Percentiles rank a stretch among this genome's conserved stretches.
These are phyloP conservation scores for Sorex fumeus DNA, from an alignment of 2,113 vertebrate species.

Conservation along the genomic window DNA sequence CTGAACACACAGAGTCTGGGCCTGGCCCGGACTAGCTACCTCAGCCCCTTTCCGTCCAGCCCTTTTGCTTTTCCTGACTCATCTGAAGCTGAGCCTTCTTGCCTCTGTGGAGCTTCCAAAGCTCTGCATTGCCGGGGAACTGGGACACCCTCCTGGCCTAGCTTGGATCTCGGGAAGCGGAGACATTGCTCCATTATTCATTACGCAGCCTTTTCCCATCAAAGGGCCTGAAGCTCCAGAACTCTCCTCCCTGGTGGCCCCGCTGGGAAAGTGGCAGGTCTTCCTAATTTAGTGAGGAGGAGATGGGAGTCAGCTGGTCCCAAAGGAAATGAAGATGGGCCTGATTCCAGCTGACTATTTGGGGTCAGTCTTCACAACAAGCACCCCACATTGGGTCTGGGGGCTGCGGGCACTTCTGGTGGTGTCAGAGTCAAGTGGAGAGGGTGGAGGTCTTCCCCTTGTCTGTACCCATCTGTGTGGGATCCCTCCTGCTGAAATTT, in stretches of 20 bases:
- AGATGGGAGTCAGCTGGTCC: background rate
- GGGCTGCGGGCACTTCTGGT: background rate
- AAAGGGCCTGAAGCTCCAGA: slow-evolving; percentile 44
- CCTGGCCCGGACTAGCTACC: fast-evolving
- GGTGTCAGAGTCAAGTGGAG: background rate
- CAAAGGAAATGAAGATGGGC: slow-evolving; percentile 4
- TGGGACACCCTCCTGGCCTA: background rate
- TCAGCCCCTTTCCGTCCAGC: background rate
- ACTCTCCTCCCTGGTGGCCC: background rate
- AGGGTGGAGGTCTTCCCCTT: background rate
- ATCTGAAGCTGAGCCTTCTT: background rate
- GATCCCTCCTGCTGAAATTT: background rate
- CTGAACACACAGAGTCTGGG: background rate
- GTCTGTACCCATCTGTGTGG: background rate
- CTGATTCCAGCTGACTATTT: slow-evolving; percentile 34
- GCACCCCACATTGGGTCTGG: background rate
- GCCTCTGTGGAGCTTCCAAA: background rate
- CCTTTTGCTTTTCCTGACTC: background rate
- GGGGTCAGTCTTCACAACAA: background rate
- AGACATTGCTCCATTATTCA: slow-evolving; percentile 77
- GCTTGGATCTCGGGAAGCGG: background rate
- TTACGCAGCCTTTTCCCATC: slow-evolving; percentile 77
- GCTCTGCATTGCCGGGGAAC: background rate
- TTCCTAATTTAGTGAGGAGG: slow-evolving; percentile 20
- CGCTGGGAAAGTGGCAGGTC: background rate